Conservation (phyloP, 2,113 vertebrate genomes). For the Tringa solitaria region DNA sequence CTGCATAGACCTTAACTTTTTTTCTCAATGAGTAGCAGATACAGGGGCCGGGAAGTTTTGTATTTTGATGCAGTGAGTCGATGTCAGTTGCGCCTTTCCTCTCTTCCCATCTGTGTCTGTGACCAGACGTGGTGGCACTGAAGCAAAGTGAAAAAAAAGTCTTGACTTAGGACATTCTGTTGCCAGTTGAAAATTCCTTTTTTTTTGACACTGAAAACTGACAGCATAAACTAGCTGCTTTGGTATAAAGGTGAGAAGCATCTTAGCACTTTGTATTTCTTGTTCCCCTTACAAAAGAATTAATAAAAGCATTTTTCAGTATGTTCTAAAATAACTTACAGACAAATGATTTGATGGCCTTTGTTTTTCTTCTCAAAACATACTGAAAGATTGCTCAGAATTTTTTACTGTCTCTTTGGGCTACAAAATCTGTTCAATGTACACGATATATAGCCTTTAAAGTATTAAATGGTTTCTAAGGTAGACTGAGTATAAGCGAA, state of each 20-base stretch:
- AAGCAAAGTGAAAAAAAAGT: background rate
- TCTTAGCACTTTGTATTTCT: background rate
- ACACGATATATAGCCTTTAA: background rate
- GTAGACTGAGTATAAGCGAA: rapidly evolving
- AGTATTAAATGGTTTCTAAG: background rate
- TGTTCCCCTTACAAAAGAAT: background rate
- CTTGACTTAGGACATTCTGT: rapidly evolving
- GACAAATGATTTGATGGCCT: background rate
- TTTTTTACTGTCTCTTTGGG: background rate
- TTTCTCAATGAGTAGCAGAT: rapidly evolving
- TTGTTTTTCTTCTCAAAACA: background rate
- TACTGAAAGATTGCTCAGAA: rapidly evolving
- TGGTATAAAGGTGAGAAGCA: background rate
- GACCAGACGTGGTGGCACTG: background rate
- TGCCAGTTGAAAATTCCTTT: background rate
- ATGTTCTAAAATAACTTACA: background rate
- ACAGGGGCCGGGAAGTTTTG: background rate
- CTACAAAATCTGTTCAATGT: too few species aligned
- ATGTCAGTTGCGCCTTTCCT: background rate
- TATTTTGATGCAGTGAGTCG: rapidly evolving
- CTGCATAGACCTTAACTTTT: too few species aligned
- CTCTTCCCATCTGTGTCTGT: background rate
- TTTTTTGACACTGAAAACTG: background rate
- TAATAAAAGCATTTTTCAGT: background rate
- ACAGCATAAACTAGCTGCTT: background rate